Conservation (phyloP, 2,113 vertebrate species). For the Otocyon megalotis region DNA sequence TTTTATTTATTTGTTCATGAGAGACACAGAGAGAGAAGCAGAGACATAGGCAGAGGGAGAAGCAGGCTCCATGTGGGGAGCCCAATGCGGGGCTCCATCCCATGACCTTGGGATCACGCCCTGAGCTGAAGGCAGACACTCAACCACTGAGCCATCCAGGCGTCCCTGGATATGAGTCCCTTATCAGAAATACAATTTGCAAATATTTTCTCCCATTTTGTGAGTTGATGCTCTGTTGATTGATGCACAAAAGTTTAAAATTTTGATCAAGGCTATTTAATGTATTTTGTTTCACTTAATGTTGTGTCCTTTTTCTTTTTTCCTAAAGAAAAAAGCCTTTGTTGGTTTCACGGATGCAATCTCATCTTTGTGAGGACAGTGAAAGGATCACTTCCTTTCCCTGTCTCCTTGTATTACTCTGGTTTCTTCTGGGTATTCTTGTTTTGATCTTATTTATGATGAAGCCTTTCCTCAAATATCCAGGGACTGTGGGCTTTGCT, state of each 20-base stretch:
- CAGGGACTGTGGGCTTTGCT: not conserved
- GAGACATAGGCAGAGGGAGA: too few species aligned
- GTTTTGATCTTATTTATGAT: not conserved
- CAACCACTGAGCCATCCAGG: too few species aligned
- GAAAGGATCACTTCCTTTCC: not conserved
- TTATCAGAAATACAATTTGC: not conserved
- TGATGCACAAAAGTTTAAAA: not conserved
- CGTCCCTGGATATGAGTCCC: not conserved
- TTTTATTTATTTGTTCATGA: too few species aligned
- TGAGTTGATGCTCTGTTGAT: not conserved
- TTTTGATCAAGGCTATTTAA: not conserved
- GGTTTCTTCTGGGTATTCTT: not conserved
- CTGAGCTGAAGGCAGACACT: too few species aligned
- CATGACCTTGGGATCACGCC: too few species aligned
- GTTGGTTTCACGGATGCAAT: not conserved
- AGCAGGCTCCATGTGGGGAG: too few species aligned
- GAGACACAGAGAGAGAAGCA: too few species aligned
- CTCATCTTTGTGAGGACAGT: accelerated
- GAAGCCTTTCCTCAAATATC: not conserved
- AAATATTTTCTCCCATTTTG: not conserved
- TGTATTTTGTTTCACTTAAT: not conserved
- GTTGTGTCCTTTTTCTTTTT: not conserved
- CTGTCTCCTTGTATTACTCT: not conserved
- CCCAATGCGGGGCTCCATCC: too few species aligned
- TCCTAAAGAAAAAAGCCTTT: not conserved